Percentiles rank a stretch among this genome's conserved stretches.
These are phyloP conservation scores for Oscheius sp. DNA, from an alignment of 1,140 invertebrate species.

Conservation along the genomic window DNA sequence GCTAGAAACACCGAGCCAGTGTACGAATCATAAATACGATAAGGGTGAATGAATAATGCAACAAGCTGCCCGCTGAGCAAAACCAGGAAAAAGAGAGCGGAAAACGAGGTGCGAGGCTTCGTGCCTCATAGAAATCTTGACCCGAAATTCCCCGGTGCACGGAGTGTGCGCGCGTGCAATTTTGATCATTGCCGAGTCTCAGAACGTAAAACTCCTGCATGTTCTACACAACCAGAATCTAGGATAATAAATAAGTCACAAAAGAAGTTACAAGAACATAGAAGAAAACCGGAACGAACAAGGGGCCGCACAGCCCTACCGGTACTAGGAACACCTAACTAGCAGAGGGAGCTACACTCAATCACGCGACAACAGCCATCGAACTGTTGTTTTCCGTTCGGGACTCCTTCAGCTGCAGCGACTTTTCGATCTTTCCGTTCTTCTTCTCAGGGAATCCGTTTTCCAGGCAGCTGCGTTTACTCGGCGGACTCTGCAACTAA, in stretches of 20 bases:
- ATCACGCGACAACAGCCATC: background rate
- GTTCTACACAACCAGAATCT: background rate
- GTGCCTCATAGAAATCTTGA: background rate
- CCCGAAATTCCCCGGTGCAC: background rate
- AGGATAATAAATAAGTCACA: background rate
- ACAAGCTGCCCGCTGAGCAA: background rate
- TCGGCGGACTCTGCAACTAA: background rate
- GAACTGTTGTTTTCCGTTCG: background rate
- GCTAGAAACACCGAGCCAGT: background rate
- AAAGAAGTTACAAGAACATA: background rate
- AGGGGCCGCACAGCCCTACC: conserved; percentile 1
- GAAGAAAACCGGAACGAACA: background rate
- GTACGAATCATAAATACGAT: background rate
- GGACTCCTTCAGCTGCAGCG: background rate
- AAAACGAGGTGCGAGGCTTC: background rate
- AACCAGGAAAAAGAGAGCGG: background rate
- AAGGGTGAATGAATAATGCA: background rate
- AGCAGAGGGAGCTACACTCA: background rate
- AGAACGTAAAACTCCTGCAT: background rate
- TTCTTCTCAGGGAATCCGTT: conserved; percentile 1
- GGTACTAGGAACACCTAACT: background rate
- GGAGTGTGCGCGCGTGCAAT: background rate
- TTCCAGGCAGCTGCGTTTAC: background rate
- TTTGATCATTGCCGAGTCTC: background rate
- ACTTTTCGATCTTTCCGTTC: background rate